Percentiles rank a stretch among this genome's conserved stretches.
phyloP scores from a whole-genome alignment of 1,140 invertebrate genomes.

The Galleria mellonella region DNA sequence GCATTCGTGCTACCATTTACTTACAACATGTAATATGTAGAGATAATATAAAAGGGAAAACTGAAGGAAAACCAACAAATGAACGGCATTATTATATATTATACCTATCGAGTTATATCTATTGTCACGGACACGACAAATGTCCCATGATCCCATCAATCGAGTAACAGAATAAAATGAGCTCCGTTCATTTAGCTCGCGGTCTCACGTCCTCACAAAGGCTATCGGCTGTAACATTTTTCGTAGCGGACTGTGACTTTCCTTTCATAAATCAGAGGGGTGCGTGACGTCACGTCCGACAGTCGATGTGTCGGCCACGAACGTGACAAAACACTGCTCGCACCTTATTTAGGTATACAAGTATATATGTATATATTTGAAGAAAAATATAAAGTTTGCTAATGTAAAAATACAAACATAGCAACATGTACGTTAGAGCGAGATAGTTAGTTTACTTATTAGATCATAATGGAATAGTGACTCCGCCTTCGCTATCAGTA shows the following conservation, averaged over 20 bases:
- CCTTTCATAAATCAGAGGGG: conserved; percentile 39
- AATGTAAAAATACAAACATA: too few species aligned
- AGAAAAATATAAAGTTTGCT: too few species aligned
- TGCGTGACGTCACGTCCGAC: conserved; percentile 34
- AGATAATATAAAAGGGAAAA: too few species aligned
- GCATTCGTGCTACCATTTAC: too few species aligned
- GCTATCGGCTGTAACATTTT: conserved; percentile 42
- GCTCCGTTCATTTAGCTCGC: conserved; percentile 34
- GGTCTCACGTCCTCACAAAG: conserved; percentile 31
- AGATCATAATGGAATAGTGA: too few species aligned
- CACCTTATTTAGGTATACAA: conserved; percentile 9
- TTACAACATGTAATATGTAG: too few species aligned
- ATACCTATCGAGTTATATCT: too few species aligned
- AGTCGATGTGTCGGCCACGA: conserved; percentile 29
- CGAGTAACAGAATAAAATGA: conserved; percentile 34
- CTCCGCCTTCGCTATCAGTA: too few species aligned
- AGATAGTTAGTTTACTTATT: too few species aligned
- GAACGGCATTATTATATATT: too few species aligned
- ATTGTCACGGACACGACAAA: conserved; percentile 15
- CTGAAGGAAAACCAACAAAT: too few species aligned
- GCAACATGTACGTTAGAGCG: too few species aligned
- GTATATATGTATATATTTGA: background rate
- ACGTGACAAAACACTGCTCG: conserved; percentile 40
- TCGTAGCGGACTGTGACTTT: conserved; percentile 25
- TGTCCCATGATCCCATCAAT: conserved; percentile 22